A percentile compares a stretch with the other conserved stretches of the same genome.
phyloP scores from a whole-genome alignment of 2,888 invertebrate genomes.

The Thysanoteuthis rhombus region DNA sequence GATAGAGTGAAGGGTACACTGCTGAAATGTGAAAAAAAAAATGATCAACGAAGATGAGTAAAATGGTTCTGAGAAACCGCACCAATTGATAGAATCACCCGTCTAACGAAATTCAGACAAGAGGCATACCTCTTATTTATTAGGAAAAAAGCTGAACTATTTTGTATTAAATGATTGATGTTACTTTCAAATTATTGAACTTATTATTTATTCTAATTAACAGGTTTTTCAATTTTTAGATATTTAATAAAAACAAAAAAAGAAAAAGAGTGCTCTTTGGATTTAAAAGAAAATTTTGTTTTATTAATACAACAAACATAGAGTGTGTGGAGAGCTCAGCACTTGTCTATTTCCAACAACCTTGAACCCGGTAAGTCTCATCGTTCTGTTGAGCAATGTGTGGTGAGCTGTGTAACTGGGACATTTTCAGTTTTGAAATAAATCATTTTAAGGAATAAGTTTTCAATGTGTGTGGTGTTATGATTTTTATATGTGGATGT shows the following conservation, averaged over 20 bases:
- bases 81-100: no score
- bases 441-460: slow-evolving; percentile 24
- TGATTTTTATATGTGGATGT: neutral
- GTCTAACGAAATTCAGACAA: no score
- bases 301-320: neutral
- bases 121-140: no score
- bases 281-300: neutral
- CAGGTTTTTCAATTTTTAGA: no score
- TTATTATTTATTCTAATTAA: no score
- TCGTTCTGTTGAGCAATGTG: neutral
- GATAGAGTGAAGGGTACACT: no score
- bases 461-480: slow-evolving; percentile 22
- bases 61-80: no score
- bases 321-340: neutral
- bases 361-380: neutral
- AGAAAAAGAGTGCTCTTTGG: neutral
- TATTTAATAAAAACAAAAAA: neutral
- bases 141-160: no score
- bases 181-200: no score
- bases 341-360: neutral
- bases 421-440: slow-evolving; percentile 13
- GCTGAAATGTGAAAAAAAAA: no score
- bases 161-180: no score
- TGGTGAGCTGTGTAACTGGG: slow-evolving; percentile 14
- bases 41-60: no score